These are phyloP conservation scores for Zoroaster sp. DNA, from an alignment of 53 echinoderm and acorn worm species.

Conservation along the genomic window DNA sequence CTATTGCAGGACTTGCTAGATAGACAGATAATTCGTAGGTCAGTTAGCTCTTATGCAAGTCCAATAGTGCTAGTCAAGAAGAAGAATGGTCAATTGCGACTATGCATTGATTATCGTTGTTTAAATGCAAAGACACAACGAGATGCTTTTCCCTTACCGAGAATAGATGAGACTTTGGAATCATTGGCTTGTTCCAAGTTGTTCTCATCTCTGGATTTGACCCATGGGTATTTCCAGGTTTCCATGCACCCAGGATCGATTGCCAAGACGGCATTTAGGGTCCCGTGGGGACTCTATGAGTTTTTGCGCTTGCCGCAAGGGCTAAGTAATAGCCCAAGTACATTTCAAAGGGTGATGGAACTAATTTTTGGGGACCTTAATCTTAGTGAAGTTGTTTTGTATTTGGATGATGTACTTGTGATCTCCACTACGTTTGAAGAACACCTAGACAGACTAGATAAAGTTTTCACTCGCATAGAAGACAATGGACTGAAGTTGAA, in stretches of 20 bases:
- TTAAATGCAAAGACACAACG: conserved; percentile 55
- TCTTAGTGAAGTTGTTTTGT: conserved; percentile 22
- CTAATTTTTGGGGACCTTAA: conserved; percentile 68
- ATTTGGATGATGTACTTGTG: conserved; percentile 6
- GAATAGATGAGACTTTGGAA: conserved; percentile 46
- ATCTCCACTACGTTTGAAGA: not conserved
- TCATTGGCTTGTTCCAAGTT: not conserved
- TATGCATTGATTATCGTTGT: conserved; percentile 66
- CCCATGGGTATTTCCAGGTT: conserved; percentile 43
- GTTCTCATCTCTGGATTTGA: conserved; percentile 20
- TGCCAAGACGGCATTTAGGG: conserved; percentile 58
- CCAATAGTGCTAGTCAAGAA: conserved; percentile 61
- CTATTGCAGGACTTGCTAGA: conserved; percentile 65
- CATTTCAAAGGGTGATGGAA: conserved; percentile 83
- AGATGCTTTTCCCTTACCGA: conserved; percentile 63
- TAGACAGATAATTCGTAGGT: no score
- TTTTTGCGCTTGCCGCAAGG: conserved; percentile 66
- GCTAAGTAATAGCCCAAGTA: conserved; percentile 63
- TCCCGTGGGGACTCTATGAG: conserved; percentile 77
- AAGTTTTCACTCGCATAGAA: not conserved
- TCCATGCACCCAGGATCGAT: not conserved
- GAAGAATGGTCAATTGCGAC: conserved; percentile 53
- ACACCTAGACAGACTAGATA: not conserved
- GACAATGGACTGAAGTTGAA: not conserved
- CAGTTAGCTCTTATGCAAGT: no score